phyloP scores from a whole-genome alignment of 2,888 invertebrate species.

The Dynastes grantii region DNA sequence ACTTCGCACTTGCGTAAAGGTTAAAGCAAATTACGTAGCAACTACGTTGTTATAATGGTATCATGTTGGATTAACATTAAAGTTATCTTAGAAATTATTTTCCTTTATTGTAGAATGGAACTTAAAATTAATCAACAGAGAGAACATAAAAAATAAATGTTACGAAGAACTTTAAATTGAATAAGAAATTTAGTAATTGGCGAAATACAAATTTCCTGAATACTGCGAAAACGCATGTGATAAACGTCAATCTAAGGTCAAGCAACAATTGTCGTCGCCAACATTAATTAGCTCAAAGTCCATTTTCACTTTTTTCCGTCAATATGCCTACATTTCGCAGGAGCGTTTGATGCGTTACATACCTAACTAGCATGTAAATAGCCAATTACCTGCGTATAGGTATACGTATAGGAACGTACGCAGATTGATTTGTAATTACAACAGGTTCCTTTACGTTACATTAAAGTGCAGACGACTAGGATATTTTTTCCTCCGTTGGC shows the following conservation, averaged over 20 bases:
- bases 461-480: constrained; percentile 33
- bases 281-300: constrained; percentile 27
- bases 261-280: constrained; percentile 10
- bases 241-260: constrained; percentile 26
- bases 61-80: too few species aligned
- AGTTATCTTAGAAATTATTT: too few species aligned
- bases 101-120: too few species aligned
- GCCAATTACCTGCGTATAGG: constrained; percentile 27
- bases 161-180: background rate
- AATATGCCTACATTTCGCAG: constrained; percentile 6
- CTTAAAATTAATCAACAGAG: too few species aligned
- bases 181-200: background rate
- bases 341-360: constrained; percentile 22
- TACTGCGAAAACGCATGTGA: constrained; percentile 8
- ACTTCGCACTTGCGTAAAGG: too few species aligned
- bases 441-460: constrained; percentile 36
- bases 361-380: constrained; percentile 19
- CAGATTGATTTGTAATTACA: constrained; percentile 42
- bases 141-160: background rate
- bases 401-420: constrained; percentile 9
- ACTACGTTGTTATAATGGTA: too few species aligned
- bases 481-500: constrained; percentile 40
- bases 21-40: too few species aligned
- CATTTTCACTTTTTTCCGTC: background rate
- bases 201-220: background rate